These are phyloP conservation scores for Eurosta solidaginis DNA, from an alignment of 1,140 invertebrate species.

Conservation along the genomic window DNA sequence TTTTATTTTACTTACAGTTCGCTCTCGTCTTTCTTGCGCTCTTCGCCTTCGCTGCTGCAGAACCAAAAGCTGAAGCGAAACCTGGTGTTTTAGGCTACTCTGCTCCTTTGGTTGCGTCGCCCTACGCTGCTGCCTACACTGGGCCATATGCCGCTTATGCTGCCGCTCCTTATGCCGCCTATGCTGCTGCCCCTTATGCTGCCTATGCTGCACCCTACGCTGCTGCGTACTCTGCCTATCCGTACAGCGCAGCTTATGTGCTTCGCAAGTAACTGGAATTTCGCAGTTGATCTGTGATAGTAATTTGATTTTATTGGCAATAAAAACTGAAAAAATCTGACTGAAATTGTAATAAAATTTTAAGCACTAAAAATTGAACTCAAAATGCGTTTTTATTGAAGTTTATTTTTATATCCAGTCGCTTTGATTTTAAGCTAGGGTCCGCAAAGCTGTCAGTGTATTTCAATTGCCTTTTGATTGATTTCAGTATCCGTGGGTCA, in stretches of 20 bases:
- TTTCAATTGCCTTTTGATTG: no score
- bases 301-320: not conserved
- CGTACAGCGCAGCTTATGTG: constrained; percentile 33
- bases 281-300: not conserved
- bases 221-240: constrained; percentile 30
- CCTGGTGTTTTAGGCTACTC: constrained; percentile 42
- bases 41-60: constrained; percentile 49
- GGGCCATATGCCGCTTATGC: constrained; percentile 29
- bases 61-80: constrained; percentile 51
- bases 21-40: constrained; percentile 52
- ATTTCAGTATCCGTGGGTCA: no score
- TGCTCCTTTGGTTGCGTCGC: constrained; percentile 30
- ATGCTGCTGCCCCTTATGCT: constrained; percentile 26
- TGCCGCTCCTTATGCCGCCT: constrained; percentile 30
- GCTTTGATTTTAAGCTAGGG: no score
- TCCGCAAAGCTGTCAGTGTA: no score
- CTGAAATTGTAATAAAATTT: not conserved
- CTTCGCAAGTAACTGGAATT: constrained; percentile 30
- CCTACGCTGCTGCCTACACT: constrained; percentile 42
- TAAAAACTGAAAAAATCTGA: not conserved
- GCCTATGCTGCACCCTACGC: constrained; percentile 31
- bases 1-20: constrained; percentile 41
- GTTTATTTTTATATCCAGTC: no score
- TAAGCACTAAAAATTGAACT: not conserved
- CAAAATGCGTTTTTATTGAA: no score